phyloP scores from a whole-genome alignment of 2,113 vertebrate genomes.

The Tragelaphus scriptus region DNA sequence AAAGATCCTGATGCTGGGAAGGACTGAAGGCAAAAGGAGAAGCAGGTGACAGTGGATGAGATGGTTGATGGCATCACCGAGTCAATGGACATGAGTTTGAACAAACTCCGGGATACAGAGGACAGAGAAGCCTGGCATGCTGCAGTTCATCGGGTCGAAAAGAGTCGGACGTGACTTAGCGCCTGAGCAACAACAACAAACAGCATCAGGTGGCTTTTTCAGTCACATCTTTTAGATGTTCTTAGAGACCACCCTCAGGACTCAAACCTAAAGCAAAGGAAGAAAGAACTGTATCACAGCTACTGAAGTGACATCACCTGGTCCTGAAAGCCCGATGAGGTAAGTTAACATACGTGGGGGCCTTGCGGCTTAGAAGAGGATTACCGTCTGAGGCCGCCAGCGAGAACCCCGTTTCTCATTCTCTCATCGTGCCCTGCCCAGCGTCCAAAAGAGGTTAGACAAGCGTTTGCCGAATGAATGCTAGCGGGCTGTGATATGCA shows the following conservation, averaged over 20 bases:
- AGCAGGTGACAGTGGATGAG: background rate
- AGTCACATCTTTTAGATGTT: background rate
- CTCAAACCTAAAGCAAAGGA: background rate
- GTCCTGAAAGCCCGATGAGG: background rate
- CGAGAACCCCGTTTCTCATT: background rate
- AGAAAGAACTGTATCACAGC: background rate
- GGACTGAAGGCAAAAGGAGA: background rate
- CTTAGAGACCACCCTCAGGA: background rate
- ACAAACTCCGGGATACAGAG: background rate
- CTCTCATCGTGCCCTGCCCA: background rate
- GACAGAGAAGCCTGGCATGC: background rate
- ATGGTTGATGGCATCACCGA: background rate
- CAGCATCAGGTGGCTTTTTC: background rate
- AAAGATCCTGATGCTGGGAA: background rate
- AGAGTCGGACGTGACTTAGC: background rate
- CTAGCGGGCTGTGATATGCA: accelerated
- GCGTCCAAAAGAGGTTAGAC: background rate
- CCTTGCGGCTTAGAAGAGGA: background rate
- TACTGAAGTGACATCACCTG: background rate
- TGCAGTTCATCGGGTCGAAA: background rate
- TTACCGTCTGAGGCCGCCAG: background rate
- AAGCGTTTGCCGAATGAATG: background rate
- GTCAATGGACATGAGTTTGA: background rate
- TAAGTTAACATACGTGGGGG: background rate
- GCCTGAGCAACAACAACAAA: background rate